Percentiles rank a stretch among this genome's conserved stretches.
These are phyloP conservation scores for Salvelinus fontinalis DNA, from an alignment of 2,113 vertebrate species.

Conservation along the genomic window DNA sequence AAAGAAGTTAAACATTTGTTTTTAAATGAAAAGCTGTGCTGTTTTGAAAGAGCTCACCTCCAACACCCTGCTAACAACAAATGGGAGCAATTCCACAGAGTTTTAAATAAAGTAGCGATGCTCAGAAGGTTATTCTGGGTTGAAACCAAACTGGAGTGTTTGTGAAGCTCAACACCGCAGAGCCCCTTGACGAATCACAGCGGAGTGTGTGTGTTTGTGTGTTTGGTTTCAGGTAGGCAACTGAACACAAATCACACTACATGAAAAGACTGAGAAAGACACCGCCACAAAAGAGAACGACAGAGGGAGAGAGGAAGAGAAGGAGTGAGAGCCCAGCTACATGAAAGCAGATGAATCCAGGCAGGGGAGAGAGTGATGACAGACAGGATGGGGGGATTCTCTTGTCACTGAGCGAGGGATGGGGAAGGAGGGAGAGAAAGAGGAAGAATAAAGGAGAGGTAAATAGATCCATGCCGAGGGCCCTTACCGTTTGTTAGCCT, in stretches of 20 bases:
- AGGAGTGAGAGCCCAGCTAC: slow-evolving; percentile 6
- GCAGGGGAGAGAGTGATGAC: slow-evolving; percentile 2
- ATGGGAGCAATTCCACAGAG: no score
- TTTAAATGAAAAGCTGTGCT: no score
- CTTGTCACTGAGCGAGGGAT: slow-evolving; percentile 5
- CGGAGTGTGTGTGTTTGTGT: not conserved
- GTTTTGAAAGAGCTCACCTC: no score
- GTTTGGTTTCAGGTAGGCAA: not conserved
- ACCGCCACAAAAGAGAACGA: not conserved
- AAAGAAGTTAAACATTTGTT: no score
- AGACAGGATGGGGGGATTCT: not conserved
- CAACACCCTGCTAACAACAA: not conserved
- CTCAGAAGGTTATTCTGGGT: not conserved
- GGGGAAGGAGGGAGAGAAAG: not conserved
- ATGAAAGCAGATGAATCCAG: not conserved
- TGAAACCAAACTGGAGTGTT: not conserved
- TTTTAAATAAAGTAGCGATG: no score
- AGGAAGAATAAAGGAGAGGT: not conserved
- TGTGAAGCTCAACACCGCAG: not conserved
- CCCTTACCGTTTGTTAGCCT: slow-evolving; percentile 49
- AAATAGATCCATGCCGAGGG: not conserved
- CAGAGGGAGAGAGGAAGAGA: slow-evolving; percentile 13
- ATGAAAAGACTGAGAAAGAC: not conserved
- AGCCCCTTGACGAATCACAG: not conserved
- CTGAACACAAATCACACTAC: not conserved